Base-by-base conservation (phyloP, 2,888 invertebrate genomes). In the Drosophila fungiperda region DNA sequence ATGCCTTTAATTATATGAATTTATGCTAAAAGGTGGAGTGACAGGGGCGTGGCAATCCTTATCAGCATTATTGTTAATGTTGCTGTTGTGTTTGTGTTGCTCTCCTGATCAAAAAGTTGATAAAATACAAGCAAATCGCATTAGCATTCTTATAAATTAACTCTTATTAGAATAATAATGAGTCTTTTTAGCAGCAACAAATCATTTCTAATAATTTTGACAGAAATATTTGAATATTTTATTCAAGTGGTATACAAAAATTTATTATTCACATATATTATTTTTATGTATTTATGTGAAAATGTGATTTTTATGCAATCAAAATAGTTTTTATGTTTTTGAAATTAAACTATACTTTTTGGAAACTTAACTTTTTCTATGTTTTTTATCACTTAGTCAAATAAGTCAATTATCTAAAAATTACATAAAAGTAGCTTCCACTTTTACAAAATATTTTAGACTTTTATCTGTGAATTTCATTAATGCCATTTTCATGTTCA, bases 1-100 rank as follows among this genome's bases (percentile, higher is more conserved):
- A 70, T 78, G 82, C 67, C 80, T 86, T 88, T 83, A 90, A 87
- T 90, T 86, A 83, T 76, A 80, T 69, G 65, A 83, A 86, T 86
- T 90, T 75, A 76, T 78, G 49, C 60, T 60, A 61, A 45, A 42
- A 55, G 33, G 45, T 50, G 35, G 7, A 17, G 20, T 2, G 7
- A 33, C 15, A 2, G 52, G 42, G 64, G 63, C 52, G 61, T 62
- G 69, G 45, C 53, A 45, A 35, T 57, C 42, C 58, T 68, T 73
- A 54, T 65, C 65, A 42, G 29, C 67, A 40, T 49, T 50, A 15
- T 45, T 58, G n/a, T 55, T 64, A 42, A 45, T 59, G 49, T n/a
- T 35, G 33, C 6, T 53, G 11, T 3, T 49, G 15, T 17, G n/a
- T 45, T 42, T 42, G 38, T 29, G 29, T 11, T 29, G 50, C 29